A percentile compares a stretch with the other conserved stretches of the same genome.
Conservation (phyloP, 2,113 vertebrate species). For the Uria aalge region DNA sequence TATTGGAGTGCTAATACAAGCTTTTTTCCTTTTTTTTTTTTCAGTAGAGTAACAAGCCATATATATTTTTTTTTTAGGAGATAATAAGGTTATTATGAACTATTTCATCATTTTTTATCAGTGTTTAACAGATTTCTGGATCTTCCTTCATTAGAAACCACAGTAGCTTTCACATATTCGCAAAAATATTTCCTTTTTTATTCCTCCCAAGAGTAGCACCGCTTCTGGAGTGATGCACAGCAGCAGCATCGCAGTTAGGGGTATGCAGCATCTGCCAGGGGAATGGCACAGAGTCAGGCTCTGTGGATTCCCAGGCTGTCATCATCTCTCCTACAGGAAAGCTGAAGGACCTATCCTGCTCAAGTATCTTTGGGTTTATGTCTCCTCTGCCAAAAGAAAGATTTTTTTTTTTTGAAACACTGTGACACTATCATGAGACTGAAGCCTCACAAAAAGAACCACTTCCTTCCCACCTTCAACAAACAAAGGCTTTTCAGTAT, state of each 20-base stretch:
- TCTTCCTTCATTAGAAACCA: background rate
- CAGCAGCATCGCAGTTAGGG: fast-evolving
- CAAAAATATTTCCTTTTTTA: background rate
- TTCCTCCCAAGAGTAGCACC: background rate
- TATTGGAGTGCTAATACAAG: background rate
- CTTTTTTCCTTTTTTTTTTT: background rate
- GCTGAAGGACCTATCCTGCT: background rate
- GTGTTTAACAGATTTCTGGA: background rate
- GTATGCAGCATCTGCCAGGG: background rate
- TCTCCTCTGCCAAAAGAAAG: background rate
- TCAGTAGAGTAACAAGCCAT: background rate
- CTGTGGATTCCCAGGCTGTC: background rate
- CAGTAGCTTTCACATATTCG: background rate
- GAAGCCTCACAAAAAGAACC: background rate
- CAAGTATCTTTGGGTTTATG: background rate
- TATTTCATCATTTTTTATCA: background rate
- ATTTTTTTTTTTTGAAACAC: background rate
- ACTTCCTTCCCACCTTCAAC: background rate
- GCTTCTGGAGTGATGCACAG: background rate
- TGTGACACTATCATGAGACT: background rate
- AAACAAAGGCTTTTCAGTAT: background rate
- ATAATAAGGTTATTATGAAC: background rate
- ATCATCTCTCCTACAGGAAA: background rate
- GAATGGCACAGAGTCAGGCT: background rate
- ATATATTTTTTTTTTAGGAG: background rate